Evolutionary conservation across 30 jellyfish, hydroid and myxozoan species (phyloP), one percentile per base, ranked within the genome.

Genomic region (Pelagia noctiluca): DNA sequence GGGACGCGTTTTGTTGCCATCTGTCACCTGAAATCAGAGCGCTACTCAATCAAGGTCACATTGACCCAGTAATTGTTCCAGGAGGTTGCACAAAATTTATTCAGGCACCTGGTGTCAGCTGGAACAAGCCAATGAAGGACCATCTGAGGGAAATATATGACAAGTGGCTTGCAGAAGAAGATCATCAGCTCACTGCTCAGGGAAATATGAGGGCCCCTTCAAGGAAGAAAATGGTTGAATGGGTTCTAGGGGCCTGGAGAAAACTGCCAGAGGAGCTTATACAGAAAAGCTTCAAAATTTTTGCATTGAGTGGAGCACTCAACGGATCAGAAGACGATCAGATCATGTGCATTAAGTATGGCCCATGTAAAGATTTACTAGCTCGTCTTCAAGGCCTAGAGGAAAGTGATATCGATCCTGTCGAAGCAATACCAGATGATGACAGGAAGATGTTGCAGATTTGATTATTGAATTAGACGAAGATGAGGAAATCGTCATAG

Each of bases 1-100:
- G 85, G 95, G 95, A 84, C 48, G 22, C 62, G 49, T 35, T 7
- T 36, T 85, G 61, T 46, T 85, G 91, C 38, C 96, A 85, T 26
- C 76, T 60, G 38, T 76, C 76, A 34, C 7, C 2, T 38, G 2
- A 61, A 26, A 90, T 54, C 48, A 21, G 19, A 18, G 16, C 35
- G 46, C 1, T 88, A 49, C 42, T 82, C 34, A 8, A 48, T 26
- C 69, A 67, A 11, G 57, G 35, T 21, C 21, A 50, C 8, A 35
- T 35, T 38, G 80, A 83, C 38, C 32, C 19, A 13, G 72, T 37
- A 2, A 34, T 67, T 23, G 65, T 82, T 63, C 90, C 89, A 24
- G 78, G 92, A 16, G 78, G 92, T 2, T 82, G 80, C 28, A 68
- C 83, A 24, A 70, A 47, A 70, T 26, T 2, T 34, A 28, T 83